phyloP scores from a whole-genome alignment of 1,140 invertebrate genomes.

The Glossosoma conforme region DNA sequence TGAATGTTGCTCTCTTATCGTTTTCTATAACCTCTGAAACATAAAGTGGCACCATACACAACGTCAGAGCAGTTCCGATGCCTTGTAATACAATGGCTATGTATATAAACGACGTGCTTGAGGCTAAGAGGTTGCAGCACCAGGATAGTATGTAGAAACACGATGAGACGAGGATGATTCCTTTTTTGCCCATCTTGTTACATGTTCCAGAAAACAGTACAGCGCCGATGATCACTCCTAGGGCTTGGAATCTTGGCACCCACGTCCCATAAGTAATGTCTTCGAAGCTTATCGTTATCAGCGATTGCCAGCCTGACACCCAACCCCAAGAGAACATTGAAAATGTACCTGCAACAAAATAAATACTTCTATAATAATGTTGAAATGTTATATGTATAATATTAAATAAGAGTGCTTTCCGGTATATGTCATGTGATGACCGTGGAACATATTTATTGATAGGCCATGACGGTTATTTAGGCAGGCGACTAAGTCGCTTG shows the following conservation, averaged over 20 bases:
- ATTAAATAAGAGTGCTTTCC: too few species aligned
- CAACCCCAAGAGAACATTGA: slow-evolving; percentile 7
- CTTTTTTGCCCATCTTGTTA: slow-evolving; percentile 4
- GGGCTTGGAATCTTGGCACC: neutral
- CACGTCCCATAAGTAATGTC: neutral
- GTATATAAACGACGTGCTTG: neutral
- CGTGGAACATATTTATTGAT: too few species aligned
- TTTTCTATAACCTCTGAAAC: slow-evolving; percentile 12
- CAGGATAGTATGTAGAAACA: neutral
- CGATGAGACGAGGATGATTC: slow-evolving; percentile 8
- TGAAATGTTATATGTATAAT: too few species aligned
- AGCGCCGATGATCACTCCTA: neutral
- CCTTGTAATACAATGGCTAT: slow-evolving; percentile 10
- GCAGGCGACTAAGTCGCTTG: too few species aligned
- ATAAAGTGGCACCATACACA: slow-evolving; percentile 10
- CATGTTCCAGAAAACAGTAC: slow-evolving; percentile 1
- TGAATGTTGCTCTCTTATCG: slow-evolving; percentile 4
- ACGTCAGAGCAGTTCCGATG: slow-evolving; percentile 5
- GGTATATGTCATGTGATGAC: too few species aligned
- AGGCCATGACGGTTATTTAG: too few species aligned
- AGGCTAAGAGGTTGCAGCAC: neutral
- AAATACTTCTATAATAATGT: too few species aligned
- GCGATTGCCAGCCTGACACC: slow-evolving; percentile 7
- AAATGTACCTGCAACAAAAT: slow-evolving; percentile 8
- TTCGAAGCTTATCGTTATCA: neutral